These are phyloP conservation scores for Neosilurus mollespiculum DNA, from an alignment of 2,797 vertebrate species.

Conservation along the genomic window DNA sequence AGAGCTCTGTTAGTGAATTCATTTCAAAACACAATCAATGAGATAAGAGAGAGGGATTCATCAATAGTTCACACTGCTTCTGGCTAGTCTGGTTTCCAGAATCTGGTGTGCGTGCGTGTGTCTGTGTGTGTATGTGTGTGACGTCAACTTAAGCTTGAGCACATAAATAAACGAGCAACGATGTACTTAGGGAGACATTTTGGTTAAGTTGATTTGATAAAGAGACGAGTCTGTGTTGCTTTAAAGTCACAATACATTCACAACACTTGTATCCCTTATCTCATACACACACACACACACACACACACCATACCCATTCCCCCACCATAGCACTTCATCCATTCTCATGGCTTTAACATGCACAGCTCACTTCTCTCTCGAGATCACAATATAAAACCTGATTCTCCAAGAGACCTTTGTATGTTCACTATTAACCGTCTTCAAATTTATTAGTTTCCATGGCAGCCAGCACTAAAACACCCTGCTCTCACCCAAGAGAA, in stretches of 20 bases:
- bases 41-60: not conserved
- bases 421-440: conserved; percentile 21
- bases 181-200: conserved; percentile 5
- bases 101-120: not conserved
- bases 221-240: not conserved
- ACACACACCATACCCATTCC: not conserved
- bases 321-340: not conserved
- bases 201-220: conserved; percentile 18
- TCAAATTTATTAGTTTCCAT: conserved; percentile 45
- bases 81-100: conserved; percentile 1
- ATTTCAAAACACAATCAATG: not conserved
- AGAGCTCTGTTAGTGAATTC: not conserved
- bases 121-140: not conserved
- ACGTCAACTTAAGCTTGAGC: not conserved
- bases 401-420: conserved; percentile 27
- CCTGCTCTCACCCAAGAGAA: not conserved
- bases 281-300: not conserved
- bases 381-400: not conserved
- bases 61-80: not conserved
- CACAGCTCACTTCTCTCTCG: not conserved
- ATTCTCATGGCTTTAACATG: not conserved
- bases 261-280: not conserved
- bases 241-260: conserved; percentile 3
- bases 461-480: conserved; percentile 41
- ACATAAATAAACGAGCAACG: not conserved